Base-by-base conservation (phyloP, 2,113 vertebrate species). In the Paramisgurnus dabryanus region DNA sequence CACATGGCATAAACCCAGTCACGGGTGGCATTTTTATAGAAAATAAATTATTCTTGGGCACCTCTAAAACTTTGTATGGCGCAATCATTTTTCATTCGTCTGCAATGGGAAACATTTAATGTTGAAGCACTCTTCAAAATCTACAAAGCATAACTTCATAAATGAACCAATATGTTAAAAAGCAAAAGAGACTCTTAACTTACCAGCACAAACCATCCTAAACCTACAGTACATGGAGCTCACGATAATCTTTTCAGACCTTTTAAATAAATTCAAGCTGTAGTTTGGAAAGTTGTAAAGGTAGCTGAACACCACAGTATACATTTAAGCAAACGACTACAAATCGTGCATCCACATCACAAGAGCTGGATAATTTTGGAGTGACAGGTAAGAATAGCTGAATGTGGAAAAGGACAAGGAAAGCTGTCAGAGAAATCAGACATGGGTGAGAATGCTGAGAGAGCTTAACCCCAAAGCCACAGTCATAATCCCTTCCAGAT, bases 401-500 rank as follows among this genome's bases (percentile, higher is more conserved):
- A 66, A 40, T 50, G 13, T 7, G 0, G 17, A 74, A 73, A 61
- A 73, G 40, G 40, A 13, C 70, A 73, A 60, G 53, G 34, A 60
- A 60, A 49, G 4, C 22, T 43, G 49, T 81, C 68, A 66, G 55
- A 40, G 61, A 65, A 76, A 80, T 73, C 67, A 67, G 73, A 63
- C 69, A 63, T 27, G 47, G 58, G 53, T 40, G 69, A 61, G 72
- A 77, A 72, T 45, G 60, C 39, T 13, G n/a, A 63, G 64, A 63
- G 76, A 79, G 80, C 77, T 79, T 82, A 76, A 70, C 80, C 83
- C 43, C 66, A 27, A 57, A 75, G 65, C 47, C 64, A 47, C 9
- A 49, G 67, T 50, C 34, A 18, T 82, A 80, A 86, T 82, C 80
- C 72, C 58, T 41, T 67, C 50, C 76, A 81, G 80, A 81, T 61